Conservation (phyloP, 2,113 vertebrate genomes). For the Thamnaconus septentrionalis region DNA sequence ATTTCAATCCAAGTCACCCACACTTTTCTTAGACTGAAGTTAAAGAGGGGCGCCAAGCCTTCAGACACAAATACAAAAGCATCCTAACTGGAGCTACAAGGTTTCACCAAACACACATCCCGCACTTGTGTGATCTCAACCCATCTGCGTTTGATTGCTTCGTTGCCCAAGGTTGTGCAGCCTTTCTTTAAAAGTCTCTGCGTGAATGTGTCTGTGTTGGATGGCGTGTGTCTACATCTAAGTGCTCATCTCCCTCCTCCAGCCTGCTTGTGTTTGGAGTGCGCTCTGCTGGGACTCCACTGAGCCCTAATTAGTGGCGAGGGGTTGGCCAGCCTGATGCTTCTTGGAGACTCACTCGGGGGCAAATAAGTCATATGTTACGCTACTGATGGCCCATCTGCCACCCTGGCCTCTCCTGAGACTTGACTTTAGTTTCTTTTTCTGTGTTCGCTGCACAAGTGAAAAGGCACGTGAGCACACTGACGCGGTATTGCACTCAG, state of each 20-base stretch:
- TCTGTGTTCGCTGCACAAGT: slow-evolving; percentile 2
- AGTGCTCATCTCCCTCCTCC: slow-evolving; percentile 25
- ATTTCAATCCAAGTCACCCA: too few relatives aligned
- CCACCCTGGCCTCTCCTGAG: slow-evolving; percentile 44
- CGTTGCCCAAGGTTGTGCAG: slow-evolving; percentile 28
- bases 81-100: slow-evolving; percentile 7
- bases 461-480: slow-evolving; percentile 1
- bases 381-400: slow-evolving; percentile 66
- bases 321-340: slow-evolving; percentile 52
- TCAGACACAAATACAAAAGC: slow-evolving; percentile 15
- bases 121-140: slow-evolving; percentile 5
- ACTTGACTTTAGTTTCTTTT: slow-evolving; percentile 11
- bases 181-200: neutral
- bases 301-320: slow-evolving; percentile 67
- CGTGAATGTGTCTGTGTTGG: neutral
- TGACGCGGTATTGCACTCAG: neutral
- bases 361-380: slow-evolving; percentile 66
- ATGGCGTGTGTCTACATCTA: slow-evolving; percentile 11
- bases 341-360: slow-evolving; percentile 58
- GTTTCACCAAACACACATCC: slow-evolving; percentile 27
- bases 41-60: slow-evolving; percentile 10
- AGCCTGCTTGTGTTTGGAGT: slow-evolving; percentile 47
- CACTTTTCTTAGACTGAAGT: too few relatives aligned
- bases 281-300: slow-evolving; percentile 55
- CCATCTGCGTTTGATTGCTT: slow-evolving; percentile 22